Evolutionary conservation across 2,888 invertebrate species (phyloP).

Genomic region (Drosophila ezoana): DNA sequence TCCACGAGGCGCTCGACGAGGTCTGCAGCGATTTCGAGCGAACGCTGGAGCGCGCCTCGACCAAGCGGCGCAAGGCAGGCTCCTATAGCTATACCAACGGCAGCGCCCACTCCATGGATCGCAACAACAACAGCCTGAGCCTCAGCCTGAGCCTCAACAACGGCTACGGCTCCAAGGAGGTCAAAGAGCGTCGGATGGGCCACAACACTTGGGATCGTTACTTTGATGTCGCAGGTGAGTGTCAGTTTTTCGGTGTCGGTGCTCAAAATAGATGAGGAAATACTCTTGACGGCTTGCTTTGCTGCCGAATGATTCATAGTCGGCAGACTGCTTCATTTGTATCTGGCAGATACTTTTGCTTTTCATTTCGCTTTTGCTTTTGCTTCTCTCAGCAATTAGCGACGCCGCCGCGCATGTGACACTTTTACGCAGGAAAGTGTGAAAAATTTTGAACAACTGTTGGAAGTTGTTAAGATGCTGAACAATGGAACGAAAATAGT

Average conservation of each 20-base stretch:
- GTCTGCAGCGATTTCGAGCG: slow-evolving; percentile 90
- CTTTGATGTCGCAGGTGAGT: slow-evolving; percentile 81
- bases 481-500: slow-evolving; percentile 51
- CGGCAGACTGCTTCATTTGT: slow-evolving; percentile 42
- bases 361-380: slow-evolving; percentile 39
- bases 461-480: slow-evolving; percentile 43
- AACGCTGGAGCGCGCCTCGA: slow-evolving; percentile 87
- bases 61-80: slow-evolving; percentile 76
- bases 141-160: slow-evolving; percentile 59
- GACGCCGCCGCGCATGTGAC: slow-evolving; percentile 68
- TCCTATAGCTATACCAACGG: slow-evolving; percentile 43
- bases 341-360: slow-evolving; percentile 71
- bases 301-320: slow-evolving; percentile 60
- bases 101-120: slow-evolving; percentile 69
- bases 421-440: slow-evolving; percentile 77
- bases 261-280: slow-evolving; percentile 53
- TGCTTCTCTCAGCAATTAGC: slow-evolving; percentile 71
- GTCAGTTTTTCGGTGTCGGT: slow-evolving; percentile 8
- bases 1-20: slow-evolving; percentile 86
- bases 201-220: slow-evolving; percentile 69
- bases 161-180: slow-evolving; percentile 43
- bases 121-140: slow-evolving; percentile 77
- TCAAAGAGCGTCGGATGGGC: slow-evolving; percentile 64
- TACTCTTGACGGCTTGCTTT: slow-evolving; percentile 35
- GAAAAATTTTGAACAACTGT: slow-evolving; percentile 67